A percentile compares a stretch with the other conserved stretches of the same genome.
phyloP scores from a whole-genome alignment of 1,140 invertebrate species.

The Formica exsecta region DNA sequence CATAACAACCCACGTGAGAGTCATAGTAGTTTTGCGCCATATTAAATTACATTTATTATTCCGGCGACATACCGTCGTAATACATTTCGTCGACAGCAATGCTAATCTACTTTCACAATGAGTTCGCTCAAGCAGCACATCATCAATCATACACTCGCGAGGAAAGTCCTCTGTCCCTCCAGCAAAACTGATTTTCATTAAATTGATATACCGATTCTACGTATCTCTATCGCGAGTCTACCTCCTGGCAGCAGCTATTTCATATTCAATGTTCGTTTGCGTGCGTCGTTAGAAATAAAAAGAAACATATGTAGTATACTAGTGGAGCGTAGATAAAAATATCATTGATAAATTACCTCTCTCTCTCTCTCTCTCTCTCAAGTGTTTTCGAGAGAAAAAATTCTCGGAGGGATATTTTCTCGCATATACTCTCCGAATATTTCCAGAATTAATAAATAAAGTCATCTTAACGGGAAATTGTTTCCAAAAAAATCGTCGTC shows the following conservation, averaged over 20 bases:
- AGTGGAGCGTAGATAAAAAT: not conserved
- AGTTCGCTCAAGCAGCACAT: slow-evolving; percentile 28
- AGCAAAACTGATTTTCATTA: slow-evolving; percentile 53
- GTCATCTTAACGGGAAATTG: not conserved
- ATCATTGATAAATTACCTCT: not conserved
- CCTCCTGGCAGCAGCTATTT: slow-evolving; percentile 3
- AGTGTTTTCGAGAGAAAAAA: not conserved
- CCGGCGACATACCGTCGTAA: slow-evolving; percentile 29
- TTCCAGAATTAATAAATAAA: not conserved
- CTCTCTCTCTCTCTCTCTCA: no score
- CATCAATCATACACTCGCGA: slow-evolving; percentile 50
- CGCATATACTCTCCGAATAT: not conserved
- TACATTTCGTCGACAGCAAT: slow-evolving; percentile 51
- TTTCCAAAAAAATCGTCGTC: not conserved
- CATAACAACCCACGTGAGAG: slow-evolving; percentile 17
- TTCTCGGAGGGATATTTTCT: not conserved
- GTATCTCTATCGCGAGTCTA: slow-evolving; percentile 28
- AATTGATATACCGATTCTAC: slow-evolving; percentile 54
- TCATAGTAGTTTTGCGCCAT: not conserved
- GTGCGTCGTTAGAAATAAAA: slow-evolving; percentile 8
- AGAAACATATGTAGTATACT: not conserved
- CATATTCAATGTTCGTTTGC: slow-evolving; percentile 6
- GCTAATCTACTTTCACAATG: slow-evolving; percentile 55
- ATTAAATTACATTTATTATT: slow-evolving; percentile 58
- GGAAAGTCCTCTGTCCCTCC: slow-evolving; percentile 36